A percentile compares a stretch with the other conserved stretches of the same genome.
Conservation (phyloP, 2,888 invertebrate genomes). For the Calephelis perditalis region DNA sequence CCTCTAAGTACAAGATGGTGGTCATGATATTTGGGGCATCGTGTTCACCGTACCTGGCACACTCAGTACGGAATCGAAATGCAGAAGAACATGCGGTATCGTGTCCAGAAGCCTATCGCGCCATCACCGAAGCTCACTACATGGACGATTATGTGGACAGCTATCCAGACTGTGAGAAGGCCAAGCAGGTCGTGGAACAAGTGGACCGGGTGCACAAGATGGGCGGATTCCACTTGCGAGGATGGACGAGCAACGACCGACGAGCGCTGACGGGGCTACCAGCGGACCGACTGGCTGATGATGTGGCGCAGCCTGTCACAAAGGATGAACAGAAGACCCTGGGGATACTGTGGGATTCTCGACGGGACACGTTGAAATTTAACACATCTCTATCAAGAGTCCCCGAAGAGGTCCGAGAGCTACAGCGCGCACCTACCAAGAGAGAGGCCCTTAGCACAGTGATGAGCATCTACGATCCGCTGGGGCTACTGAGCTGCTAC, state of each 20-base stretch:
- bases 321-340: background rate
- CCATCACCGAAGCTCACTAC: slow-evolving; percentile 13
- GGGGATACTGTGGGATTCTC: slow-evolving; percentile 15
- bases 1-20: background rate
- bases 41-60: background rate
- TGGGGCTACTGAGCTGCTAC: slow-evolving; percentile 19
- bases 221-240: background rate
- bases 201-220: background rate
- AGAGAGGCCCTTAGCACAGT: slow-evolving; percentile 29
- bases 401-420: slow-evolving; percentile 8
- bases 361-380: slow-evolving; percentile 12
- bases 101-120: background rate
- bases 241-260: background rate
- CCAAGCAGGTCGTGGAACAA: slow-evolving; percentile 1
- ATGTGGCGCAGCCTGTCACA: background rate
- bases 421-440: slow-evolving; percentile 16
- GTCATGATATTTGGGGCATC: background rate
- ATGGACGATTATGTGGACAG: slow-evolving; percentile 20
- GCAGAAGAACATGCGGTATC: background rate
- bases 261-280: background rate
- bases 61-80: background rate
- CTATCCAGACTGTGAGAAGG: slow-evolving; percentile 13
- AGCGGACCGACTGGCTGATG: background rate
- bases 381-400: slow-evolving; percentile 13
- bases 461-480: slow-evolving; percentile 36